Evolutionary conservation across 2,888 invertebrate genomes (phyloP).

Genomic region (Synanthedon vespiformis): DNA sequence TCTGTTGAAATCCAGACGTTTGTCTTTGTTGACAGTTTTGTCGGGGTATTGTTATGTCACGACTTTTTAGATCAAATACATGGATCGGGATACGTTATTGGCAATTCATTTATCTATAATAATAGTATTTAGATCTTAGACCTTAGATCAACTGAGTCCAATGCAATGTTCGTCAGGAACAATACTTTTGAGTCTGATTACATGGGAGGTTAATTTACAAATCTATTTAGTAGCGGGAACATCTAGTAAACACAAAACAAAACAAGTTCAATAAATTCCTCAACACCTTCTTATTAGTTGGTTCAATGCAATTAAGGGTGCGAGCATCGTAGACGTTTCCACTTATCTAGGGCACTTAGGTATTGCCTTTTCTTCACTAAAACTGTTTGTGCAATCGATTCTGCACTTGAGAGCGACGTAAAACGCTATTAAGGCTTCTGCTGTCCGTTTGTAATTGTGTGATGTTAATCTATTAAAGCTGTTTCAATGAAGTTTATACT

Average conservation of each 20-base stretch:
- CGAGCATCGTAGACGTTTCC: slow-evolving; percentile 13
- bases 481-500: slow-evolving; percentile 1
- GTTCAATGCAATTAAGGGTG: slow-evolving; percentile 19
- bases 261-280: background rate
- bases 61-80: too few relatives aligned
- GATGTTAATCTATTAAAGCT: slow-evolving; percentile 15
- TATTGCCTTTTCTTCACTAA: slow-evolving; percentile 15
- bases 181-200: too few relatives aligned
- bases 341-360: slow-evolving; percentile 11
- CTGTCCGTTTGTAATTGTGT: slow-evolving; percentile 31
- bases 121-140: too few relatives aligned
- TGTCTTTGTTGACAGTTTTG: too few relatives aligned
- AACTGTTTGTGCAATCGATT: slow-evolving; percentile 24
- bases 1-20: too few relatives aligned
- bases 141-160: too few relatives aligned
- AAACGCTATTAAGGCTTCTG: slow-evolving; percentile 24
- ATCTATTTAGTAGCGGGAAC: too few relatives aligned
- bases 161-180: too few relatives aligned
- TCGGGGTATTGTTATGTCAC: too few relatives aligned
- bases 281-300: slow-evolving; percentile 15
- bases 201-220: too few relatives aligned
- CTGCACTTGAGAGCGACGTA: slow-evolving; percentile 12
- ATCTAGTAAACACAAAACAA: background rate
- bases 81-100: too few relatives aligned
- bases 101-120: too few relatives aligned